A percentile compares a stretch with the other conserved stretches of the same genome.
These are phyloP conservation scores for Saturnia japonica DNA, from an alignment of 2,888 invertebrate species.

Conservation along the genomic window DNA sequence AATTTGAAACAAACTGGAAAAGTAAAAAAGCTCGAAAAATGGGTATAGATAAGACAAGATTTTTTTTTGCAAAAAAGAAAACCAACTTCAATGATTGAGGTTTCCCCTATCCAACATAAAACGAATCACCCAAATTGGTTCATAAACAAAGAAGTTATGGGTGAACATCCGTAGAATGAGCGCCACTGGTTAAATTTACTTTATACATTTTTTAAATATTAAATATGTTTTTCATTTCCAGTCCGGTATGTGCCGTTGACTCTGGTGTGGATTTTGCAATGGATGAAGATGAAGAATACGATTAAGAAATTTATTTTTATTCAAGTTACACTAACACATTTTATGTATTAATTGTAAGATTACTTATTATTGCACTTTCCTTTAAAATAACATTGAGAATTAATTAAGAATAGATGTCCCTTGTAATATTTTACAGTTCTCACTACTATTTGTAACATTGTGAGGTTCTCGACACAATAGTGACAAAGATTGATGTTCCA, in stretches of 20 bases:
- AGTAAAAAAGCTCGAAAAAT: too few species aligned
- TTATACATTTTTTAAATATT: not conserved
- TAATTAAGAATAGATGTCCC: not conserved
- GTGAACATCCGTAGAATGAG: too few species aligned
- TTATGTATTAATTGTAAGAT: slow-evolving; percentile 15
- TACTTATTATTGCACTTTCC: not conserved
- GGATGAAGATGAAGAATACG: slow-evolving; percentile 90
- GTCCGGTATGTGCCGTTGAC: slow-evolving; percentile 90
- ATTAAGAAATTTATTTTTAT: slow-evolving; percentile 42
- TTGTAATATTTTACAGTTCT: not conserved
- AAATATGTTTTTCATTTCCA: slow-evolving; percentile 62
- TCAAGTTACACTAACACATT: slow-evolving; percentile 18
- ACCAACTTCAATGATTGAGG: too few species aligned
- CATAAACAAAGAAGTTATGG: too few species aligned
- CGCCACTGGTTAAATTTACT: too few species aligned
- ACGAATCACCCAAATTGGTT: too few species aligned
- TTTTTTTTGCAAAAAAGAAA: too few species aligned
- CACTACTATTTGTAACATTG: not conserved
- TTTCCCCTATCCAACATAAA: too few species aligned
- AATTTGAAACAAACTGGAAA: too few species aligned
- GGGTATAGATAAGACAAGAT: too few species aligned
- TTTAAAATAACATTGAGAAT: not conserved
- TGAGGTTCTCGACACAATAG: not conserved
- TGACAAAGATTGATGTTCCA: not conserved
- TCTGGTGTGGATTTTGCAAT: slow-evolving; percentile 92